These are phyloP conservation scores for Serinus canaria DNA, from an alignment of 2,113 vertebrate species.

Conservation along the genomic window DNA sequence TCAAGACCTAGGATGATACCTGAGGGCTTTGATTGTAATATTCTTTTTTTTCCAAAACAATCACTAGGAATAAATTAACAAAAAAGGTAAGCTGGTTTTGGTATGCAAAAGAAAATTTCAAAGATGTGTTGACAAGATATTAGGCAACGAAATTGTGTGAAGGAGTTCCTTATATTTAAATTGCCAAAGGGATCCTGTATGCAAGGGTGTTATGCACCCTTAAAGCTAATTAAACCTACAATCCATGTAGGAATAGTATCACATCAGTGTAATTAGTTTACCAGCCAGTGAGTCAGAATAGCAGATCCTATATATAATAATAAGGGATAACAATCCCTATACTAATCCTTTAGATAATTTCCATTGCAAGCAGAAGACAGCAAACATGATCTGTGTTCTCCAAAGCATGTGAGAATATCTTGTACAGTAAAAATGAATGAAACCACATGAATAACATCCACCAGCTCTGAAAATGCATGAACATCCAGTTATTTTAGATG, in stretches of 20 bases:
- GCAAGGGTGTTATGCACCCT: neutral
- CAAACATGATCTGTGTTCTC: neutral
- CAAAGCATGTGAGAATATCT: neutral
- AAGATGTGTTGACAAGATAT: neutral
- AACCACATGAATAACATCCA: neutral
- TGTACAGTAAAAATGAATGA: neutral
- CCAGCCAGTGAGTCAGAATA: neutral
- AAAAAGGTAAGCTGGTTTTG: neutral
- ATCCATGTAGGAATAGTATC: neutral
- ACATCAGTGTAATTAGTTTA: neutral
- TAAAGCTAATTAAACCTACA: neutral
- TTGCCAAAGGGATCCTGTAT: neutral
- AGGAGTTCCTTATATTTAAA: neutral
- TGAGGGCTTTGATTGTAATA: neutral
- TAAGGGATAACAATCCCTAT: neutral
- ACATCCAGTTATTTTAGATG: neutral
- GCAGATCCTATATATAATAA: neutral
- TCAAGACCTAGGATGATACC: neutral
- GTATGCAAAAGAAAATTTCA: neutral
- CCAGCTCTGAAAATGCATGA: neutral
- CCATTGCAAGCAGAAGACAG: neutral
- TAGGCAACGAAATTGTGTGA: neutral
- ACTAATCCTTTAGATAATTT: neutral
- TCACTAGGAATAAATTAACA: neutral
- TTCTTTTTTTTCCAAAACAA: neutral